Conservation (phyloP, 2,888 invertebrate genomes). For the Apodemia mormo region DNA sequence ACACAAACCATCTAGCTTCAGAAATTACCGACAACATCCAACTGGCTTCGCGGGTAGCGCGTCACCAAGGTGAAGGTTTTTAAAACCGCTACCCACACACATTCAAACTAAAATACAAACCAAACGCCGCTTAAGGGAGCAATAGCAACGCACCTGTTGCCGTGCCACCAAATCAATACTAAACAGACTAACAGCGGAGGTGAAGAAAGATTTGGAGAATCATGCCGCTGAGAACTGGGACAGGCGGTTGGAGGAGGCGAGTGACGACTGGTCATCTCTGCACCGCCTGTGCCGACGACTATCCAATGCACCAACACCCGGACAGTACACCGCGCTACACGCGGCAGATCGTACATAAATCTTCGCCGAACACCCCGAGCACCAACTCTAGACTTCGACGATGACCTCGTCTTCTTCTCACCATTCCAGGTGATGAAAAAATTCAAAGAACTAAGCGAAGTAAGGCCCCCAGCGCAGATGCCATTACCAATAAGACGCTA, state of each 20-base stretch:
- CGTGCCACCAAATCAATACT: neutral
- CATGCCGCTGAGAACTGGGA: slow-evolving; percentile 10
- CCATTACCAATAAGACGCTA: slow-evolving; percentile 28
- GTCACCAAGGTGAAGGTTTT: neutral
- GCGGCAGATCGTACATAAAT: slow-evolving; percentile 22
- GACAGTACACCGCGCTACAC: no score
- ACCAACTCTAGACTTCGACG: slow-evolving; percentile 16
- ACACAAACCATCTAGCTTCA: neutral
- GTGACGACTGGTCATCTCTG: no score
- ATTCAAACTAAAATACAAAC: neutral
- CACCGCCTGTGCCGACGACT: no score
- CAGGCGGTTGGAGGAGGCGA: neutral
- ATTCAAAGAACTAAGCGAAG: neutral
- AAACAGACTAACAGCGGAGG: neutral
- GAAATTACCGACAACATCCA: neutral
- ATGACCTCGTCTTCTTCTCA: slow-evolving; percentile 20
- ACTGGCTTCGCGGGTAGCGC: neutral
- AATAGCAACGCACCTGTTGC: neutral
- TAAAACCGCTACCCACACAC: neutral
- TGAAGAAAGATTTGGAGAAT: neutral
- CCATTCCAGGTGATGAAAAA: slow-evolving; percentile 23
- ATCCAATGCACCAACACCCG: no score
- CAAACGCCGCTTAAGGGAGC: neutral
- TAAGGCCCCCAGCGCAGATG: slow-evolving; percentile 35
- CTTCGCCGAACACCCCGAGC: slow-evolving; percentile 26